Evolutionary conservation across 2,113 vertebrate species (phyloP).

Genomic region (Rhabdomys dilectus): DNA sequence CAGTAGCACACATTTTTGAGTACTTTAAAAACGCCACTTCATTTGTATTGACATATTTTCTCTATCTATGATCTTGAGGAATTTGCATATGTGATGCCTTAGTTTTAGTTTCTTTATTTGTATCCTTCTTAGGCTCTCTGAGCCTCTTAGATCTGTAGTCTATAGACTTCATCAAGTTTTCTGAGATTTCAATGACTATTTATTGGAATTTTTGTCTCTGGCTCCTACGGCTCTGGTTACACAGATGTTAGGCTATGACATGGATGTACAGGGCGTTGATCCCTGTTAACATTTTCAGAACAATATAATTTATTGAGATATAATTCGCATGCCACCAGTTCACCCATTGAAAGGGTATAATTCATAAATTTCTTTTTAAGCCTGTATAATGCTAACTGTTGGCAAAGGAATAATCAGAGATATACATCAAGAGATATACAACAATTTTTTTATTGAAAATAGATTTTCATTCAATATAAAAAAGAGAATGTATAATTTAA

Average conservation of each 20-base stretch:
- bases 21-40: neutral
- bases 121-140: constrained; percentile 25
- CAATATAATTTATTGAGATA: neutral
- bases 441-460: no score
- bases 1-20: neutral
- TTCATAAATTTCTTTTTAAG: neutral
- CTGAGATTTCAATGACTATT: constrained; percentile 30
- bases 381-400: no score
- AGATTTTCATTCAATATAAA: no score
- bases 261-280: constrained; percentile 26
- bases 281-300: constrained; percentile 11
- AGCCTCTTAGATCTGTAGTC: constrained; percentile 21
- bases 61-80: neutral
- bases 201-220: constrained; percentile 23
- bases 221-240: neutral
- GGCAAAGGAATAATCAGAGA: no score
- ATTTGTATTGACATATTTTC: neutral
- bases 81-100: neutral
- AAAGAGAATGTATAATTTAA: neutral
- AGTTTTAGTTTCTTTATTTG: constrained; percentile 28
- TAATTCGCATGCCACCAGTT: constrained; percentile 16
- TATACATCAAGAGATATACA: no score
- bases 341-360: neutral
- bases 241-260: neutral
- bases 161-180: constrained; percentile 29